Conservation (phyloP, 2,113 vertebrate species). For the Nicator chloris region DNA sequence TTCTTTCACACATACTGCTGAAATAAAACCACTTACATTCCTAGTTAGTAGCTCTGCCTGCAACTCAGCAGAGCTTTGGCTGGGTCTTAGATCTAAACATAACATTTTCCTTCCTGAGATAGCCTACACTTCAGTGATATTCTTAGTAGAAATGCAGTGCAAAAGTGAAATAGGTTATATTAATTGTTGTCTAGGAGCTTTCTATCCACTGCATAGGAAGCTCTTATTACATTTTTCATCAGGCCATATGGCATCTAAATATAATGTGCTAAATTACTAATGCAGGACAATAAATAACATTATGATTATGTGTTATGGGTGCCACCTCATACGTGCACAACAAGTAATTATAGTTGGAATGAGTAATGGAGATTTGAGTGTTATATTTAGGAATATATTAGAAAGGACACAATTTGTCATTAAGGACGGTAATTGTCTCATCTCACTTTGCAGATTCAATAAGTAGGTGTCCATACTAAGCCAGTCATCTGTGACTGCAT, state of each 20-base stretch:
- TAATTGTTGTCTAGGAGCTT: not conserved
- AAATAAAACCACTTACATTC: not conserved
- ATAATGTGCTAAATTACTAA: conserved; percentile 37
- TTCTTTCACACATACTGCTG: not conserved
- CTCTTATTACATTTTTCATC: not conserved
- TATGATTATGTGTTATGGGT: conserved; percentile 15
- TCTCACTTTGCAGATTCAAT: not conserved
- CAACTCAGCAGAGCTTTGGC: not conserved
- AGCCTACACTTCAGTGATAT: not conserved
- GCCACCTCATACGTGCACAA: not conserved
- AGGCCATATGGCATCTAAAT: conserved; percentile 1
- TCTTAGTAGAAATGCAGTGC: not conserved
- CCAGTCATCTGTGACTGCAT: conserved; percentile 20
- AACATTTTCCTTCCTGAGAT: not conserved
- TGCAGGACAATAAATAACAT: conserved; percentile 37
- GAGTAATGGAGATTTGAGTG: conserved; percentile 24
- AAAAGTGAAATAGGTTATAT: not conserved
- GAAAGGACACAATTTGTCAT: conserved; percentile 26
- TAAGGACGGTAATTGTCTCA: conserved; percentile 22
- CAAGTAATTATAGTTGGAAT: conserved; percentile 26
- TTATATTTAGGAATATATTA: not conserved
- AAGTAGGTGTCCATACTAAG: conserved; percentile 18
- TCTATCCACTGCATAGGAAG: not conserved
- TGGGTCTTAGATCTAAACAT: conserved; percentile 1
- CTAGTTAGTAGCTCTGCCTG: not conserved